Percentiles rank a stretch among this genome's conserved stretches.
Conservation (phyloP, 1,140 invertebrate genomes). For the Nautilus pompilius region DNA sequence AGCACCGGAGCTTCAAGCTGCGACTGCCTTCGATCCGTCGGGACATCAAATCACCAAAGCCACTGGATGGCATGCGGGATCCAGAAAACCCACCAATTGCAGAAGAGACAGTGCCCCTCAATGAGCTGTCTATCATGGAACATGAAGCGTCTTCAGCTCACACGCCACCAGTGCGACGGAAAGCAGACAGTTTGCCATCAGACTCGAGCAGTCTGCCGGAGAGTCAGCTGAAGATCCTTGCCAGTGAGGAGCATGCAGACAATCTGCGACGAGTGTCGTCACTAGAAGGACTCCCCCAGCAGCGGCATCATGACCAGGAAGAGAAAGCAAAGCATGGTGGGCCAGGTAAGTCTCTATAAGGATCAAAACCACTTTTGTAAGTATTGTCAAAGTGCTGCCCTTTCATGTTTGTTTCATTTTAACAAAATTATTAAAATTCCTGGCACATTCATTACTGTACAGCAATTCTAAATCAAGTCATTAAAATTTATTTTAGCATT, state of each 20-base stretch:
- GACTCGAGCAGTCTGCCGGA: constrained; percentile 11
- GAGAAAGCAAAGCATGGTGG: not conserved
- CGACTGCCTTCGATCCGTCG: constrained; percentile 48
- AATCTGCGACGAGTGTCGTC: constrained; percentile 30
- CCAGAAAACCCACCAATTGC: constrained; percentile 40
- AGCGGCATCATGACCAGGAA: constrained; percentile 9
- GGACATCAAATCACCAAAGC: constrained; percentile 30
- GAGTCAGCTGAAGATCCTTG: not conserved
- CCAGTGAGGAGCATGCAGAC: constrained; percentile 4
- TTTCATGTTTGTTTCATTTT: too few relatives aligned
- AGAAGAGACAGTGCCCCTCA: constrained; percentile 40
- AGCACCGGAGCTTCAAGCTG: constrained; percentile 49
- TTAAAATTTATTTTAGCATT: too few relatives aligned
- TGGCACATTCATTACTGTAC: too few relatives aligned
- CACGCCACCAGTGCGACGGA: constrained; percentile 7
- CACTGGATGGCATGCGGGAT: constrained; percentile 22
- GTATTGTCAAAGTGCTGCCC: too few relatives aligned
- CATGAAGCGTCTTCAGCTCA: constrained; percentile 5
- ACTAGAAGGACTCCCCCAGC: constrained; percentile 26
- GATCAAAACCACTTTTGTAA: too few relatives aligned
- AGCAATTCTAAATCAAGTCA: too few relatives aligned
- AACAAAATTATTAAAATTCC: too few relatives aligned
- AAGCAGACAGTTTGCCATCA: not conserved
- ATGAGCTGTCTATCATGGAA: constrained; percentile 25
- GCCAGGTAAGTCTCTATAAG: constrained; percentile 2